phyloP scores from a whole-genome alignment of 53 echinoderm and acorn worm genomes.

The Antedon mediterranea region DNA sequence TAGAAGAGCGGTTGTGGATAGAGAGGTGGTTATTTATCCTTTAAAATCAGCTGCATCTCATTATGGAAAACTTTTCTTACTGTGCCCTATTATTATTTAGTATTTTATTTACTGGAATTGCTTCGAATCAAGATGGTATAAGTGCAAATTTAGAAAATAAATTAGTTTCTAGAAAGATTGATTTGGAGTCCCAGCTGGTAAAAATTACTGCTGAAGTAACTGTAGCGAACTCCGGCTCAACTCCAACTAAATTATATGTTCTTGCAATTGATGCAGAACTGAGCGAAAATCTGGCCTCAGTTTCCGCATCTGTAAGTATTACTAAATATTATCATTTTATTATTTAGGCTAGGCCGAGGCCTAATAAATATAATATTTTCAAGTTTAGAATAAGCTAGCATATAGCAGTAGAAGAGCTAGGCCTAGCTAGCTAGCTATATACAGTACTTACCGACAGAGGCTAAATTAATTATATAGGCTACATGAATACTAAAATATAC shows the following conservation, averaged over 20 bases:
- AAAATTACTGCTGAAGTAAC: slow-evolving; percentile 47
- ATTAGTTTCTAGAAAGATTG: slow-evolving; percentile 77
- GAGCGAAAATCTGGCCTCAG: slow-evolving; percentile 37
- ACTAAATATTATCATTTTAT: background rate
- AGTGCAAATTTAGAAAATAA: slow-evolving; percentile 61
- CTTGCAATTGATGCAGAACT: slow-evolving; percentile 57
- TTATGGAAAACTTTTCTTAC: slow-evolving; percentile 4
- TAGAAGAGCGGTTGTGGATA: background rate
- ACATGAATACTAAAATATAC: too few species aligned
- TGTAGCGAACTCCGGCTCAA: slow-evolving; percentile 55
- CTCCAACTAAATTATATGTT: slow-evolving; percentile 40
- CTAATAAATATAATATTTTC: too few species aligned
- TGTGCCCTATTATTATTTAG: background rate
- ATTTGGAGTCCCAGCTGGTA: slow-evolving; percentile 76
- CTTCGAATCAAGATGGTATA: slow-evolving; percentile 42
- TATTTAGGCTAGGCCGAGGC: too few species aligned
- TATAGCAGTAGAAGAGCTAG: background rate
- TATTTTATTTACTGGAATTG: slow-evolving; percentile 19
- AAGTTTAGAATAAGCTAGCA: too few species aligned
- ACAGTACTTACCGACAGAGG: too few species aligned
- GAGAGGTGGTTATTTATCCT: background rate
- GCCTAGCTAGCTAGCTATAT: background rate
- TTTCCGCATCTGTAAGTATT: slow-evolving; percentile 61
- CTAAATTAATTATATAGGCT: too few species aligned
- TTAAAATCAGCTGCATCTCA: background rate